A percentile compares a stretch with the other conserved stretches of the same genome.
Conservation (phyloP, 53 echinoderm and acorn worm species). For the Paelopatides confundens region DNA sequence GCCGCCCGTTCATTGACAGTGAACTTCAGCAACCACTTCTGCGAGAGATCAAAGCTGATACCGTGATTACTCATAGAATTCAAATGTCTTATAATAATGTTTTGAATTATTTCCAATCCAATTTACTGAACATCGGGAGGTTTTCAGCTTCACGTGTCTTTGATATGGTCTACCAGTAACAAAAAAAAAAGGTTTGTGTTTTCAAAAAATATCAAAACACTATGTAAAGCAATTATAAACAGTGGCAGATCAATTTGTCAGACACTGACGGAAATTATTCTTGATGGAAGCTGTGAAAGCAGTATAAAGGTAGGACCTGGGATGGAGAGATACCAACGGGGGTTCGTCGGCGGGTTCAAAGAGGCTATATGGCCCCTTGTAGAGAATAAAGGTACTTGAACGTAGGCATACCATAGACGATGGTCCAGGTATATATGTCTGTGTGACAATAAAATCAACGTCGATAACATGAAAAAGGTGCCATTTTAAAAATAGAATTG, state of each 20-base stretch:
- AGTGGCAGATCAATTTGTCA: constrained; percentile 47
- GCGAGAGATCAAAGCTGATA: constrained; percentile 14
- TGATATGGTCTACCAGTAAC: constrained; percentile 5
- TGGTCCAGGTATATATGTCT: not conserved
- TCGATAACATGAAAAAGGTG: no score
- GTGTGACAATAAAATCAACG: not conserved
- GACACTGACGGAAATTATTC: not conserved
- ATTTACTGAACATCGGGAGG: constrained; percentile 18
- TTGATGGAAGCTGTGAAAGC: constrained; percentile 14
- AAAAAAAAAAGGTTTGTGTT: not conserved
- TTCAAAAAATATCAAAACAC: not conserved
- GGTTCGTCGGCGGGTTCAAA: constrained; percentile 15
- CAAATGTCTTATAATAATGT: not conserved
- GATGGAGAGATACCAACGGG: not conserved
- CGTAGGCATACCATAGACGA: not conserved
- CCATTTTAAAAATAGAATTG: no score
- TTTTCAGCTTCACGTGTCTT: constrained; percentile 22
- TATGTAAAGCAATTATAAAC: constrained; percentile 45
- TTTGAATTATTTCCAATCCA: not conserved
- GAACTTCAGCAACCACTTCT: constrained; percentile 13
- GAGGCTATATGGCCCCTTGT: not conserved
- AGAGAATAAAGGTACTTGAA: not conserved
- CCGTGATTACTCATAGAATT: constrained; percentile 15
- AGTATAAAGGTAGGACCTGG: not conserved
- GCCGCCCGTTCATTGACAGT: constrained; percentile 10